Percentiles rank a stretch among this genome's conserved stretches.
Conservation (phyloP, 2,113 vertebrate species). For the Jacana jacana region DNA sequence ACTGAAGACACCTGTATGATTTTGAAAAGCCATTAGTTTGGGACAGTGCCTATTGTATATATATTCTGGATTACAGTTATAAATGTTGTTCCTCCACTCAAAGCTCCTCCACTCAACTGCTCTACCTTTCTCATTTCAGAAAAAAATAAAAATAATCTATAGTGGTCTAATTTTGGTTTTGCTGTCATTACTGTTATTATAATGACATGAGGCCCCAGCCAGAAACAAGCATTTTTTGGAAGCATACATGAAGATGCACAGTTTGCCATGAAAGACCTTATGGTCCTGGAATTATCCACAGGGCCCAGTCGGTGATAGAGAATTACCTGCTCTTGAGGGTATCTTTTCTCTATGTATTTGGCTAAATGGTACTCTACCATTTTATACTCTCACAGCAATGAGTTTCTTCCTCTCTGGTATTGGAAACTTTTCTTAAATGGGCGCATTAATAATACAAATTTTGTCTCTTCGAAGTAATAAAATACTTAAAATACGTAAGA, state of each 20-base stretch:
- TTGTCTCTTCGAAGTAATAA: neutral
- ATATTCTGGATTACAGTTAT: neutral
- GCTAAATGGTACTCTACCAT: neutral
- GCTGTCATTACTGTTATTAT: neutral
- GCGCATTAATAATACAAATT: neutral
- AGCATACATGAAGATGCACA: neutral
- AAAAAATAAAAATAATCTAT: neutral
- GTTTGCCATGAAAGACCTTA: neutral
- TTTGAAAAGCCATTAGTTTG: neutral
- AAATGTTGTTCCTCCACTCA: neutral
- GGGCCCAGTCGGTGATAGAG: neutral
- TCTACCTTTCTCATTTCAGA: neutral
- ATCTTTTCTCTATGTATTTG: neutral
- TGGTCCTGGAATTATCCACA: neutral
- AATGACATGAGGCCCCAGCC: neutral
- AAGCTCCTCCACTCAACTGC: too few species aligned
- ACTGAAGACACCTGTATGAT: neutral
- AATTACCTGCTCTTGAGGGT: neutral
- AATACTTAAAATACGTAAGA: neutral
- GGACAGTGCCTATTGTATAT: neutral
- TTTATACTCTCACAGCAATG: neutral
- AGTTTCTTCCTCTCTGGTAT: neutral
- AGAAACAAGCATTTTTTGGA: neutral
- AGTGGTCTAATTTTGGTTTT: neutral
- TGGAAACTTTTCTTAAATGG: neutral